phyloP scores from a whole-genome alignment of 2,888 invertebrate species.

The Polyommatus icarus region DNA sequence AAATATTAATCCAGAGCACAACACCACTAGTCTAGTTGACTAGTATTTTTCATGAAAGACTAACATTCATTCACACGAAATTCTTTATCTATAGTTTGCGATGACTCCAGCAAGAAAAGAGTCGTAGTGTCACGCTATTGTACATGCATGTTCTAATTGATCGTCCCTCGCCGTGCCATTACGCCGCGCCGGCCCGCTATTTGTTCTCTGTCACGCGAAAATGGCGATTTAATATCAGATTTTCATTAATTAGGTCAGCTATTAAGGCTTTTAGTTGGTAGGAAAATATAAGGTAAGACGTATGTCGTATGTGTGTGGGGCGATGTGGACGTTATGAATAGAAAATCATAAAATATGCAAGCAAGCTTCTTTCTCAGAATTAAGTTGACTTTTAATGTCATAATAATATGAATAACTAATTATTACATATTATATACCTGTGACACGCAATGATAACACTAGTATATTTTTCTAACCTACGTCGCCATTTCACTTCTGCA shows the following conservation, averaged over 20 bases:
- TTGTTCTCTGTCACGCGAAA: conserved; percentile 17
- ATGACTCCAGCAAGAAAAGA: not conserved
- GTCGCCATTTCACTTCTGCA: too few relatives aligned
- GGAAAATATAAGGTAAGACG: not conserved
- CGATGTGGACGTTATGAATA: not conserved
- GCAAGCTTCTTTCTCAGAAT: too few relatives aligned
- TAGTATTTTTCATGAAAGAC: too few relatives aligned
- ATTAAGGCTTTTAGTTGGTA: conserved; percentile 6
- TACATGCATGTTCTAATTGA: conserved; percentile 22
- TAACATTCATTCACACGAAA: too few relatives aligned
- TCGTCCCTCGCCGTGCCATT: not conserved
- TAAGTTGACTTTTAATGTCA: too few relatives aligned
- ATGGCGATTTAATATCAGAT: conserved; percentile 13
- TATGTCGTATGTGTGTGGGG: not conserved
- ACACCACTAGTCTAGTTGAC: too few relatives aligned
- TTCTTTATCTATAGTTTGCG: not conserved
- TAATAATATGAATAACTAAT: too few relatives aligned
- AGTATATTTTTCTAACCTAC: too few relatives aligned
- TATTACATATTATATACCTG: too few relatives aligned
- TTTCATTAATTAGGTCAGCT: conserved; percentile 22
- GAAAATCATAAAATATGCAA: not conserved
- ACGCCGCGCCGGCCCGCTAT: not conserved
- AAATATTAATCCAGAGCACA: too few relatives aligned
- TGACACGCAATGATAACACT: too few relatives aligned
- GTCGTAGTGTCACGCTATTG: not conserved